These are phyloP conservation scores for Microctonus hyperodae DNA, from an alignment of 2,888 invertebrate species.

Conservation along the genomic window DNA sequence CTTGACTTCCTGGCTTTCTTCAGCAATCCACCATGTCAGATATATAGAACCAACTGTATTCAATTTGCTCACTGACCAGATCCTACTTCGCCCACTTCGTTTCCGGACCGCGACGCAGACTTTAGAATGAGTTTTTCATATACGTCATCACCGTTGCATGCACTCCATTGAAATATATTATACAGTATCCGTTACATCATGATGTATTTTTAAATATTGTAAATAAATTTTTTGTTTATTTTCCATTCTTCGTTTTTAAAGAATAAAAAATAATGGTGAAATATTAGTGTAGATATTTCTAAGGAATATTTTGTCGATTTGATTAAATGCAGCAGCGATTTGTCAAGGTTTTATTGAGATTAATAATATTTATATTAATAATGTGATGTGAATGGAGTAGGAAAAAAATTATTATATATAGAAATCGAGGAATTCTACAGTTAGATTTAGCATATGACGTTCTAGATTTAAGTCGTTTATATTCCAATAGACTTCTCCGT, in stretches of 20 bases:
- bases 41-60: conserved; percentile 38
- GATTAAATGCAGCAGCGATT: no score
- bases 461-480: conserved; percentile 33
- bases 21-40: conserved; percentile 29
- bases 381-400: no score
- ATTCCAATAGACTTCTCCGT: conserved; percentile 38
- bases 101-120: conserved; percentile 41
- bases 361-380: no score
- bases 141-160: background rate
- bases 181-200: conserved; percentile 19
- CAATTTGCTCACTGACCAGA: conserved; percentile 47
- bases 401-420: no score
- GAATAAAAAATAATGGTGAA: background rate
- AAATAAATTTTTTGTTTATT: background rate
- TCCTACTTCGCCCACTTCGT: conserved; percentile 44
- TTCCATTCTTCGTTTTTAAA: background rate
- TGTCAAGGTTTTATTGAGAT: no score
- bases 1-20: conserved; percentile 28
- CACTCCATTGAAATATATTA: no score
- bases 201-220: background rate
- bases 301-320: no score
- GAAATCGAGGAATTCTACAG: no score
- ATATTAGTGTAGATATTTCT: background rate
- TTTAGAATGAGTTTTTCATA: conserved; percentile 5
- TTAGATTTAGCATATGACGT: no score